These are phyloP conservation scores for Nymphalis urticae DNA, from an alignment of 2,888 invertebrate genomes.

Conservation along the genomic window DNA sequence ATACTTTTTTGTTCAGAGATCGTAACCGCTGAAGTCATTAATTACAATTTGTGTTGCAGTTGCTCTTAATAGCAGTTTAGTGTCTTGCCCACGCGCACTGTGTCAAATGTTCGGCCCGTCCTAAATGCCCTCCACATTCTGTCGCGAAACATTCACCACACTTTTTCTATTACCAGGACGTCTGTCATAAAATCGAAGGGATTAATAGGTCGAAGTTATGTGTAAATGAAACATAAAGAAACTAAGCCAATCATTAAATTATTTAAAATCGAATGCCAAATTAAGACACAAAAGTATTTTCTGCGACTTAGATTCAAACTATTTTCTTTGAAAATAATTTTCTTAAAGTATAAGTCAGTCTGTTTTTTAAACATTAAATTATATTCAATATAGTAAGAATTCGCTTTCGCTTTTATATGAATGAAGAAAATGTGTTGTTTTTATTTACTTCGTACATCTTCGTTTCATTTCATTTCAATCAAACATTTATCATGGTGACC, in stretches of 20 bases:
- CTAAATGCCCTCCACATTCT: conserved; percentile 28
- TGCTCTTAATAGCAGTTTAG: conserved; percentile 42
- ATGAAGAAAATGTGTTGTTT: background rate
- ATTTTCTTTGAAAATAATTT: too few relatives aligned
- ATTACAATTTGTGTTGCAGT: conserved; percentile 54
- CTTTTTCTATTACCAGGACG: background rate
- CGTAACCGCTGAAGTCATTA: conserved; percentile 54
- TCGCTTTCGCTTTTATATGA: too few relatives aligned
- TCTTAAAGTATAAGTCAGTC: too few relatives aligned
- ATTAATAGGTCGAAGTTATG: background rate
- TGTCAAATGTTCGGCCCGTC: conserved; percentile 33
- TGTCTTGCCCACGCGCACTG: conserved; percentile 46
- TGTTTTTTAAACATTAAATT: too few relatives aligned
- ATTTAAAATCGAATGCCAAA: too few relatives aligned
- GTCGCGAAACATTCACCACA: conserved; percentile 18
- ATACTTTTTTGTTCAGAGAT: conserved; percentile 19
- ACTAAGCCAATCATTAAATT: too few relatives aligned
- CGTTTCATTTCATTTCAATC: background rate
- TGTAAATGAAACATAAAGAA: too few relatives aligned
- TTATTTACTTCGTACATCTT: background rate
- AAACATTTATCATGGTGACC: conserved; percentile 11
- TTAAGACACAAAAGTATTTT: too few relatives aligned
- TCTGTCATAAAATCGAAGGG: background rate
- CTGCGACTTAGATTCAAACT: too few relatives aligned
- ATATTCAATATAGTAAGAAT: too few relatives aligned